Conservation (phyloP, 2,888 invertebrate species). For the Eumerus sabulonum region DNA sequence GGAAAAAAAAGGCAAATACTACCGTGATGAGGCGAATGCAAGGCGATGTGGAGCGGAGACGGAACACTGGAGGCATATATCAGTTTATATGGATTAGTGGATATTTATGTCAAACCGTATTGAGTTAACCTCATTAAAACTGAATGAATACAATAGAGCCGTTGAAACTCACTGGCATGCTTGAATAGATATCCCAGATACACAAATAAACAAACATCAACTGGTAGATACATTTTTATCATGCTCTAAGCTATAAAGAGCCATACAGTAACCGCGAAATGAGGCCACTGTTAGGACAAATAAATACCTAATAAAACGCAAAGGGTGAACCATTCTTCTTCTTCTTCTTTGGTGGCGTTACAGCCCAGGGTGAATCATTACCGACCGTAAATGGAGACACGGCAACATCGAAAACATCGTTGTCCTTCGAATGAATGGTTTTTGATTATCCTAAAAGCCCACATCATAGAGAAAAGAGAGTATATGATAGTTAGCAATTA, state of each 20-base stretch:
- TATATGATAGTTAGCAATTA: too few relatives aligned
- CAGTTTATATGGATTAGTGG: constrained; percentile 63
- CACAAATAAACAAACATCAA: constrained; percentile 16
- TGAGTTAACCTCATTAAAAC: constrained; percentile 66
- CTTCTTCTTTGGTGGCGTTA: too few relatives aligned
- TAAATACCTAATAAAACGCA: constrained; percentile 24
- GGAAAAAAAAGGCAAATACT: too few relatives aligned
- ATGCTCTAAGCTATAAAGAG: neutral
- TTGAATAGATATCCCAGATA: constrained; percentile 56
- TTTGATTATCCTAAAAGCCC: too few relatives aligned
- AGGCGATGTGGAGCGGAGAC: constrained; percentile 14
- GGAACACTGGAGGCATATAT: constrained; percentile 52
- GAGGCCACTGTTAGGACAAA: constrained; percentile 59
- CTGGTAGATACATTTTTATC: neutral
- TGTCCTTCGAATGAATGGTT: too few relatives aligned
- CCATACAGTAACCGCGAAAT: constrained; percentile 27
- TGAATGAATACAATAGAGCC: constrained; percentile 35
- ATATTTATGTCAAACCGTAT: constrained; percentile 68
- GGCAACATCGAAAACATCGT: too few relatives aligned
- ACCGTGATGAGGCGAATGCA: too few relatives aligned
- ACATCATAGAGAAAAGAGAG: too few relatives aligned
- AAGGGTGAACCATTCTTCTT: constrained; percentile 25
- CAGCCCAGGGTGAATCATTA: constrained; percentile 29
- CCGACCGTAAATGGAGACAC: neutral
- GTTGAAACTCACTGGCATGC: constrained; percentile 53